Conservation (phyloP, 2,888 invertebrate species). For the Alcis repandata region DNA sequence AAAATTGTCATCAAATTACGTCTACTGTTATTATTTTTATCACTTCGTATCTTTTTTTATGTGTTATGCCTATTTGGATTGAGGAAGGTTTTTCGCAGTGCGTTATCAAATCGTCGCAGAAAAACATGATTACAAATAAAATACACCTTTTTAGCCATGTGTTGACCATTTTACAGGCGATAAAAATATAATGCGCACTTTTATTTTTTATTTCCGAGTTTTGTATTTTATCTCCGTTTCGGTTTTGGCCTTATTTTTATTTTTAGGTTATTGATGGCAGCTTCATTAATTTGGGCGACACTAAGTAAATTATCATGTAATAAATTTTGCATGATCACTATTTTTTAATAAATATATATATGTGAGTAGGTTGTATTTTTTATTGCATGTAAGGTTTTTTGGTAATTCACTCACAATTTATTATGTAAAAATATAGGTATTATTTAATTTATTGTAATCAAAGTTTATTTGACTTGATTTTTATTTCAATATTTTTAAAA, state of each 20-base stretch:
- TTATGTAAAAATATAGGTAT: no score
- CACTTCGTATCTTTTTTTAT: constrained; percentile 19
- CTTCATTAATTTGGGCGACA: not conserved
- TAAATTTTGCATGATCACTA: no score
- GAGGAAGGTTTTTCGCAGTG: constrained; percentile 38
- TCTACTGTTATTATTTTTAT: constrained; percentile 22
- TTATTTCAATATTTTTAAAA: not conserved
- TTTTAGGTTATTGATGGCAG: not conserved
- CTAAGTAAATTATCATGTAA: not conserved
- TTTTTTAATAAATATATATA: no score
- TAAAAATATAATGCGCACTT: constrained; percentile 67
- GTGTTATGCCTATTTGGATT: constrained; percentile 29
- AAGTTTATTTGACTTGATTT: no score
- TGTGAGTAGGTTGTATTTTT: no score
- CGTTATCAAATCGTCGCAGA: constrained; percentile 46
- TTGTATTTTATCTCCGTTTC: constrained; percentile 47
- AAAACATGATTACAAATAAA: constrained; percentile 64
- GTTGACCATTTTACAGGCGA: constrained; percentile 60
- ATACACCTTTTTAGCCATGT: constrained; percentile 59
- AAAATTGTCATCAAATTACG: constrained; percentile 12
- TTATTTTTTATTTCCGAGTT: constrained; percentile 57
- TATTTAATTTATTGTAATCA: no score
- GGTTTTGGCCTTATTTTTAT: constrained; percentile 17
- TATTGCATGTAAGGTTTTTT: no score
- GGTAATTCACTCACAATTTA: not conserved